Conservation (phyloP, 1,140 invertebrate genomes). For the Sinella curviseta region DNA sequence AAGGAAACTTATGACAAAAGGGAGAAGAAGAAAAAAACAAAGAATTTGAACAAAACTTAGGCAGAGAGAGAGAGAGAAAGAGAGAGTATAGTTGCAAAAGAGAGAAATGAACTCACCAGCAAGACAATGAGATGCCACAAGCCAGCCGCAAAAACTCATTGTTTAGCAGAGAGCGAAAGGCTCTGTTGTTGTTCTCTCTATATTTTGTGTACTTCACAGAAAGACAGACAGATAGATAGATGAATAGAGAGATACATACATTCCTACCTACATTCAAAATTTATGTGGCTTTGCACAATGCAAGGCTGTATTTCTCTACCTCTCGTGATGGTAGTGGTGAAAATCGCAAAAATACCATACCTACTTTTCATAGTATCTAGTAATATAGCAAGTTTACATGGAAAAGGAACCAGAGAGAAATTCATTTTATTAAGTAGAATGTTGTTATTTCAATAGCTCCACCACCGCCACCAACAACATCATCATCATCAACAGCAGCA, state of each 20-base stretch:
- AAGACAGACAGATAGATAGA: background rate
- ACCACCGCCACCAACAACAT: background rate
- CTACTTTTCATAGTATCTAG: too few species aligned
- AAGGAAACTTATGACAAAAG: slow-evolving; percentile 21
- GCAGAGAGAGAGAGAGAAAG: background rate
- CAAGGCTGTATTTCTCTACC: too few species aligned
- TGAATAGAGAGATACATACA: background rate
- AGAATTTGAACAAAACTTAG: slow-evolving; percentile 4
- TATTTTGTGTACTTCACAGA: background rate
- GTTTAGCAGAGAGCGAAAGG: background rate
- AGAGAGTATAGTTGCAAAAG: slow-evolving; percentile 1
- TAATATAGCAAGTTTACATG: background rate
- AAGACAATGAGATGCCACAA: slow-evolving; percentile 24
- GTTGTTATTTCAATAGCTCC: slow-evolving; percentile 10
- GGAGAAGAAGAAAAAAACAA: slow-evolving; percentile 18
- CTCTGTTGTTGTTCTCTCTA: background rate
- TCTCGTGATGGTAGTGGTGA: background rate
- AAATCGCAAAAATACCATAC: too few species aligned
- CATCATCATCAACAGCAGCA: background rate
- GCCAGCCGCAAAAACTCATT: slow-evolving; percentile 26
- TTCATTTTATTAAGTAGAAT: slow-evolving; percentile 22
- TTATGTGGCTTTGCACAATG: background rate
- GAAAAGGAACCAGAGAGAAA: slow-evolving; percentile 7
- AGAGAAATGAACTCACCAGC: slow-evolving; percentile 24
- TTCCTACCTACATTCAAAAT: background rate